Conservation (phyloP, 2,888 invertebrate species). For the Phoenoteleia sp. region DNA sequence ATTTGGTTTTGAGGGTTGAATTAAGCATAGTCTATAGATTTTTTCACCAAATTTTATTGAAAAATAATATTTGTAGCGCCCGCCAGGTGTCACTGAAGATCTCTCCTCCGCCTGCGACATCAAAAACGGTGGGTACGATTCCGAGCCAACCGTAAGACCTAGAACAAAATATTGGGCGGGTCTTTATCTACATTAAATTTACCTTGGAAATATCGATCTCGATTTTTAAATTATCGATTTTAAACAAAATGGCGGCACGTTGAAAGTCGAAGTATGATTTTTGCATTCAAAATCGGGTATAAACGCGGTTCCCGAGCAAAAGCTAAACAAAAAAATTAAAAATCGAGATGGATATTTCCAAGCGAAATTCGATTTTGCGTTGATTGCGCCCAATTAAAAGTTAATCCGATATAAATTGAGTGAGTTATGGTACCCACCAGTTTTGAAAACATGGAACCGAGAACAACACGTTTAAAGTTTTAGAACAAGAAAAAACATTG, state of each 20-base stretch:
- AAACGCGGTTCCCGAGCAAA: no score
- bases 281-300: not conserved
- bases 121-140: constrained; percentile 3
- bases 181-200: constrained; percentile 21
- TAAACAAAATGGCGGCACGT: constrained; percentile 16
- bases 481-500: not conserved
- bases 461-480: constrained; percentile 37
- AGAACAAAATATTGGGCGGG: not conserved
- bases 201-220: constrained; percentile 1
- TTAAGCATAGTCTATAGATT: not conserved
- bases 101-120: not conserved
- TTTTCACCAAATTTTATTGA: not conserved
- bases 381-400: not conserved
- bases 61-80: not conserved
- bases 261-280: not conserved
- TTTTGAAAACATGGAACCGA: constrained; percentile 14
- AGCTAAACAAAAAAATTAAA: constrained; percentile 12
- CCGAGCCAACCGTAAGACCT: constrained; percentile 1
- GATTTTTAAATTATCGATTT: constrained; percentile 11
- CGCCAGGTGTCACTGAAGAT: not conserved
- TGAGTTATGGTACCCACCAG: constrained; percentile 6
- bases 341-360: constrained; percentile 6
- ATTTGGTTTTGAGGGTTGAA: constrained; percentile 1
- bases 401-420: constrained; percentile 18
- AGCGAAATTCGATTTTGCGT: constrained; percentile 15